These are phyloP conservation scores for Arenaria interpres DNA, from an alignment of 2,113 vertebrate species.

Conservation along the genomic window DNA sequence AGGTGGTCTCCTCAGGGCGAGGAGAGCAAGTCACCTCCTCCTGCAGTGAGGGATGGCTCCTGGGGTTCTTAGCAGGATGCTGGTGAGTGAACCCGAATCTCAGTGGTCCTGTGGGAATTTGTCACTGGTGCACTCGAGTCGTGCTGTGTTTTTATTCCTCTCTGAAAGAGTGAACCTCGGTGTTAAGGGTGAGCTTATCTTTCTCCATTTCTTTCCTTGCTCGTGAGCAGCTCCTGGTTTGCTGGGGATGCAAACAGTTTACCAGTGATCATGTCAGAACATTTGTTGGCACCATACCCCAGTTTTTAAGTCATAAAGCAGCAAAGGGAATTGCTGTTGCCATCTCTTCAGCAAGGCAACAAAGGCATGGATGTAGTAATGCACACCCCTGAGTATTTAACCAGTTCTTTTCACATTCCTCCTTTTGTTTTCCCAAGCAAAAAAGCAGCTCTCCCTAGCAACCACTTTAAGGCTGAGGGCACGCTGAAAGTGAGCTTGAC, in stretches of 20 bases:
- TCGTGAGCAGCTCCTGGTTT: background rate
- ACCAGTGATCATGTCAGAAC: background rate
- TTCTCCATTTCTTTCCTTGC: background rate
- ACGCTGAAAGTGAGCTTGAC: background rate
- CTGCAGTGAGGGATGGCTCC: fast-evolving
- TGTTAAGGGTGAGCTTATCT: background rate
- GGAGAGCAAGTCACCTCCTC: background rate
- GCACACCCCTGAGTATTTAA: background rate
- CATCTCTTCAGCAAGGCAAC: background rate
- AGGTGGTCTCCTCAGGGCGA: background rate
- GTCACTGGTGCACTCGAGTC: fast-evolving
- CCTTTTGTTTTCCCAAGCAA: conserved; percentile 19
- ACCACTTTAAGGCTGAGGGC: background rate
- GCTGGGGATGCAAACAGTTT: background rate
- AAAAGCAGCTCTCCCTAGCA: conserved; percentile 28
- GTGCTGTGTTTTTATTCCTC: background rate
- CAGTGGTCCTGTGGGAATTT: background rate
- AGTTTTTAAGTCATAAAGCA: background rate
- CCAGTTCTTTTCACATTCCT: background rate
- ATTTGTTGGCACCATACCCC: background rate
- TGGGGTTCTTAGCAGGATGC: background rate
- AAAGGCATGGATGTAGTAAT: background rate
- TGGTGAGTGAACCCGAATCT: background rate
- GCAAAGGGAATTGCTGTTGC: background rate
- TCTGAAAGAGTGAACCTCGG: background rate